Conservation (phyloP, 2,113 vertebrate species). For the Tautogolabrus adspersus region DNA sequence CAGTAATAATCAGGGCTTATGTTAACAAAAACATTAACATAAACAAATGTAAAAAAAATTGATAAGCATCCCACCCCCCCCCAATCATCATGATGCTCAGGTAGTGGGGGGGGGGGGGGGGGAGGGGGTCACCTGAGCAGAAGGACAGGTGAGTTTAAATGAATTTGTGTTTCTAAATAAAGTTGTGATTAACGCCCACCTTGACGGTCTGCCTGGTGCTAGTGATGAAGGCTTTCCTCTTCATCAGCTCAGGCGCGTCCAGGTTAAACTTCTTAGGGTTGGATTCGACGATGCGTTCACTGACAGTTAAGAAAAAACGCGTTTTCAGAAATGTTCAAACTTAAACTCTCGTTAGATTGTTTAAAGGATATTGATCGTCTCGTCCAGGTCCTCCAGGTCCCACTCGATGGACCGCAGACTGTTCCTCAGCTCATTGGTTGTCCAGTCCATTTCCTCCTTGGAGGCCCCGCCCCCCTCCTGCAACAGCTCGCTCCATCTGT, state of each 20-base stretch:
- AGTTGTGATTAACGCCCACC: constrained; percentile 74
- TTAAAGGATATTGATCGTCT: constrained; percentile 98
- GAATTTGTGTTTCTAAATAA: too few relatives aligned
- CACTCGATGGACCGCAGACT: constrained; percentile 97
- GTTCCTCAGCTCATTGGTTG: constrained; percentile 97
- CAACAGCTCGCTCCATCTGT: constrained; percentile 93
- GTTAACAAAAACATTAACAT: too few relatives aligned
- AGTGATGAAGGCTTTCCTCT: constrained; percentile 96
- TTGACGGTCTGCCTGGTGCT: constrained; percentile 91
- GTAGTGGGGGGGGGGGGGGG: too few relatives aligned
- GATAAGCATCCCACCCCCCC: too few relatives aligned
- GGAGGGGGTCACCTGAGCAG: too few relatives aligned
- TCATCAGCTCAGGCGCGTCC: constrained; percentile 88
- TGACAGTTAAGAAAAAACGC: constrained; percentile 65
- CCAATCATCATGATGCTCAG: too few relatives aligned
- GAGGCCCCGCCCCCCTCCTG: constrained; percentile 89
- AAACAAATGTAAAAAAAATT: too few relatives aligned
- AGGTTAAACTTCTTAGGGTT: constrained; percentile 99
- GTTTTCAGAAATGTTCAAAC: background rate
- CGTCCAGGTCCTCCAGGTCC: constrained; percentile 98
- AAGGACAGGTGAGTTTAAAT: too few relatives aligned
- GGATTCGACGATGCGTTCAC: constrained; percentile 93
- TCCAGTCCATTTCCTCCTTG: constrained; percentile 97
- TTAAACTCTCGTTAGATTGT: background rate
- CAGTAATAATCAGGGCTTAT: background rate